These are phyloP conservation scores for Microplitis mediator DNA, from an alignment of 1,140 invertebrate species.

Conservation along the genomic window DNA sequence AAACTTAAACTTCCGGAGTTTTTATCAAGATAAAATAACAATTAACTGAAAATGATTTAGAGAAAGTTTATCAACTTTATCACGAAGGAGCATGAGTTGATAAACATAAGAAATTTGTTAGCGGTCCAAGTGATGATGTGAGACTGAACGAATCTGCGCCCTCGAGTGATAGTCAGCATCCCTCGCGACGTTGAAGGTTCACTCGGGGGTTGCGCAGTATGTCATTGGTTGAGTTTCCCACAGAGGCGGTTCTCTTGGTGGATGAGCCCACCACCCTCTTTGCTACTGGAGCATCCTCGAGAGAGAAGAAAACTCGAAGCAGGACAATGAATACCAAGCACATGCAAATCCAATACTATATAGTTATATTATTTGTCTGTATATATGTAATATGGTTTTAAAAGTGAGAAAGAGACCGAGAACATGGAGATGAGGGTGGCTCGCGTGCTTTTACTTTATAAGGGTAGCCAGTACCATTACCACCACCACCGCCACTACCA, in stretches of 20 bases:
- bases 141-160: conserved; percentile 31
- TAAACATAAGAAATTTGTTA: conserved; percentile 7
- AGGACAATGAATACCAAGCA: background rate
- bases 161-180: conserved; percentile 10
- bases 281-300: background rate
- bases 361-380: background rate
- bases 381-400: background rate
- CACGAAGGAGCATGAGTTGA: background rate
- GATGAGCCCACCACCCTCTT: conserved; percentile 28
- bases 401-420: background rate
- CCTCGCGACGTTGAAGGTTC: conserved; percentile 19
- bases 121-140: conserved; percentile 26
- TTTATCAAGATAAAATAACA: background rate
- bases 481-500: background rate
- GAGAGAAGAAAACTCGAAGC: background rate
- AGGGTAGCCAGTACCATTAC: too few relatives aligned
- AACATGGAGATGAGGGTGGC: background rate
- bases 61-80: too few relatives aligned
- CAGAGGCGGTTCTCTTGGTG: conserved; percentile 28
- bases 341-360: conserved; percentile 1
- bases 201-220: conserved; percentile 24
- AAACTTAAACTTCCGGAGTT: background rate
- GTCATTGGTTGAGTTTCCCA: conserved; percentile 24
- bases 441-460: background rate
- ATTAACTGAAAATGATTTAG: background rate